These are phyloP conservation scores for Tylochromis polylepis DNA, from an alignment of 2,113 vertebrate genomes.

Conservation along the genomic window DNA sequence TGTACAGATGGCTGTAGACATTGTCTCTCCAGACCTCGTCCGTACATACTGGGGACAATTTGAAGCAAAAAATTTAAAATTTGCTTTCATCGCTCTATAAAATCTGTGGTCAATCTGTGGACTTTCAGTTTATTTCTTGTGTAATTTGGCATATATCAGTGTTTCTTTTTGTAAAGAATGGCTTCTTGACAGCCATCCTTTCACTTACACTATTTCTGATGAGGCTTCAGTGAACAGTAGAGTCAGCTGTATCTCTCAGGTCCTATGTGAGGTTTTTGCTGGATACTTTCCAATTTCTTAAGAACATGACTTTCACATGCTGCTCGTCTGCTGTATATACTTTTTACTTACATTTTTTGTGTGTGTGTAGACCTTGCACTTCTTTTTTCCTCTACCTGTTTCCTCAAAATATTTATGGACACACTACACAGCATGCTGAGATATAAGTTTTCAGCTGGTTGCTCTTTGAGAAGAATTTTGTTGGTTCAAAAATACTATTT, in stretches of 20 bases:
- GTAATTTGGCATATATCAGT: not conserved
- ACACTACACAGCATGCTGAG: not conserved
- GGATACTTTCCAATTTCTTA: not conserved
- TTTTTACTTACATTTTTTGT: too few relatives aligned
- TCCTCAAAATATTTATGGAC: not conserved
- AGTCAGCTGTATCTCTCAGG: not conserved
- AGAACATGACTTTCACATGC: not conserved
- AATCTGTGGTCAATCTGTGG: not conserved
- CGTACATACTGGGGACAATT: not conserved
- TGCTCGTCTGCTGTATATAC: not conserved
- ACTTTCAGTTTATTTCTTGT: not conserved
- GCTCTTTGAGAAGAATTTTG: not conserved
- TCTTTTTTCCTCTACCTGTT: not conserved
- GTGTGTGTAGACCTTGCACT: not conserved
- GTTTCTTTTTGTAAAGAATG: not conserved
- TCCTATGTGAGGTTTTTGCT: not conserved
- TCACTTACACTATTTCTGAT: not conserved
- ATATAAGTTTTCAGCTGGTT: not conserved
- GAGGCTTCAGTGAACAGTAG: not conserved
- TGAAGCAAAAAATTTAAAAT: not conserved
- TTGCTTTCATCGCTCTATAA: not conserved
- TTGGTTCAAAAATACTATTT: not conserved
- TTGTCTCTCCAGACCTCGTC: not conserved
- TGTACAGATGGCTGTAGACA: not conserved
- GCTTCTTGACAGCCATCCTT: not conserved